Evolutionary conservation across 2,797 vertebrate genomes (phyloP), one percentile per base, ranked within the genome.

Genomic region (Enoplosus armatus): DNA sequence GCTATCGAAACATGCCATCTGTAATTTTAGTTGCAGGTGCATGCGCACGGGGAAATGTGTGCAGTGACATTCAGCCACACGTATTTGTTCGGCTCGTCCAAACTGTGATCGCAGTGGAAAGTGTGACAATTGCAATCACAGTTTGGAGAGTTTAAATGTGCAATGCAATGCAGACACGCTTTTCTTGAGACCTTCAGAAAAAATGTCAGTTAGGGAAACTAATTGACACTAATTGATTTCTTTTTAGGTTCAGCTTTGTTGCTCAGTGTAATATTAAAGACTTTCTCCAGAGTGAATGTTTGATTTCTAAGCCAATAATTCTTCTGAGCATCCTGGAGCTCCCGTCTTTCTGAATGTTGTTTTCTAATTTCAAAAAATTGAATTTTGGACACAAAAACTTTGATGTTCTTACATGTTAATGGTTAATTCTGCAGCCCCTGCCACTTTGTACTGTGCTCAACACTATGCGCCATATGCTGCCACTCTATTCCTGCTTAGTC

Each of bases 21-120:
- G 61, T 79, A 64, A 88, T 88, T 87, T 82, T 69, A 54, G 75
- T 56, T 70, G 71, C 77, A 85, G 80, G 77, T 75, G 77, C 54
- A 22, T 6, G 61, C 50, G 51, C 8, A 1, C 53, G 47, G 43
- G 43, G 69, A 83, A 77, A 67, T 64, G 53, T 50, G 60, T 43
- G 54, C 72, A 50, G 74, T 63, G 80, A 84, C 62, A 35, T 73
- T 73, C 35, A 74, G 16, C 53, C 55, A 73, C 39, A 50, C 54
- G 50, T 59, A 54, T 64, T 58, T 6, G 22, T 60, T 60, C 33
- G n/a, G 48, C 75, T 61, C 31, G 31, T 62, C 27, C 27, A 41
- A 43, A 48, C 24, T 64, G 43, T 51, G 50, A 39, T 45, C 41
- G 5, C 33, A 41, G 39, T 41, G 33, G 39, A 43, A 62, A 63